Percentiles rank a stretch among this genome's conserved stretches.
Evolutionary conservation across 2,113 vertebrate genomes (phyloP).

Genomic region (Emydura subglobosa): DNA sequence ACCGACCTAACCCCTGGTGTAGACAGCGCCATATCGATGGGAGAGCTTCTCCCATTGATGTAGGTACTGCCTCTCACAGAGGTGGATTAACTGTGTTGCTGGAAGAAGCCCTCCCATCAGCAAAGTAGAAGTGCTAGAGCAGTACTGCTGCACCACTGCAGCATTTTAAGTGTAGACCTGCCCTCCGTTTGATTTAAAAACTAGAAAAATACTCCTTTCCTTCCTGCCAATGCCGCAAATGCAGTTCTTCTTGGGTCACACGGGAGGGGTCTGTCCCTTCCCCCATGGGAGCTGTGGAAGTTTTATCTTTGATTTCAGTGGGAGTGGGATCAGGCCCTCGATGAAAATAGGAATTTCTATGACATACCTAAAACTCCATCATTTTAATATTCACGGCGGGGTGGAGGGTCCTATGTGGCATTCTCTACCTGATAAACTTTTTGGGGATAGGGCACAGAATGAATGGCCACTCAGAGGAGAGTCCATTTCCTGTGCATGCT

Average conservation of each 20-base stretch:
- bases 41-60: neutral
- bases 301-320: slow-evolving; percentile 59
- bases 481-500: neutral
- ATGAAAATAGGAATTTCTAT: slow-evolving; percentile 71
- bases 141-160: neutral
- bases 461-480: neutral
- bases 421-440: neutral
- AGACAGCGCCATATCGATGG: neutral
- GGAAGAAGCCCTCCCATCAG: neutral
- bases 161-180: neutral
- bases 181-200: slow-evolving; percentile 62
- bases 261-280: slow-evolving; percentile 65
- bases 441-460: neutral
- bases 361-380: slow-evolving; percentile 51
- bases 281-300: slow-evolving; percentile 51
- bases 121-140: neutral
- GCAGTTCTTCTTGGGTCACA: slow-evolving; percentile 67
- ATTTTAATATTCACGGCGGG: neutral
- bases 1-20: neutral
- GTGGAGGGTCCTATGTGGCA: neutral
- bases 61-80: neutral
- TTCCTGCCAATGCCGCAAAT: slow-evolving; percentile 66
- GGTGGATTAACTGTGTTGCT: neutral
- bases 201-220: slow-evolving; percentile 55
- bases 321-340: slow-evolving; percentile 48